Conservation (phyloP, 2,888 invertebrate species). For the Odontothrips loti region DNA sequence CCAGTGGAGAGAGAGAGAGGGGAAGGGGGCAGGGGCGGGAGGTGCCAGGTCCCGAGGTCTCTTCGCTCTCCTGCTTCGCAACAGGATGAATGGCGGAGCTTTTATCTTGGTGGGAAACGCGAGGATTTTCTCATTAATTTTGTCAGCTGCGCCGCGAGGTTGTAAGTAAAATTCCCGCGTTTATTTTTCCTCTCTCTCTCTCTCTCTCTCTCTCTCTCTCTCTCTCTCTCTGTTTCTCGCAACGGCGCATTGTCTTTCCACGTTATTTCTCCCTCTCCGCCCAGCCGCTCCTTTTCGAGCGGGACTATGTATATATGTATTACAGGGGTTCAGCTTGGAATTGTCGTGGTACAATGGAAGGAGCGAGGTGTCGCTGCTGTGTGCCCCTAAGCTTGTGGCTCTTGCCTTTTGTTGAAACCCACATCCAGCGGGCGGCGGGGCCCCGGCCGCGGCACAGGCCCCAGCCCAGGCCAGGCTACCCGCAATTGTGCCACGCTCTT, state of each 20-base stretch:
- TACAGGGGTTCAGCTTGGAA: neutral
- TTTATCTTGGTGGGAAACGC: conserved; percentile 24
- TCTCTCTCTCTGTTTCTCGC: no score
- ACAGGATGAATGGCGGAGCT: conserved; percentile 9
- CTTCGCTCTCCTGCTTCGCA: neutral
- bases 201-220: neutral
- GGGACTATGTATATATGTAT: neutral
- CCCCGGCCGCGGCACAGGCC: neutral
- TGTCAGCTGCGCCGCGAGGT: conserved; percentile 23
- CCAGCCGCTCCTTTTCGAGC: neutral
- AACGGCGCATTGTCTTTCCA: neutral
- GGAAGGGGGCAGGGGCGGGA: neutral
- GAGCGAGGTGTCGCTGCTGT: neutral
- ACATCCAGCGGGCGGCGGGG: neutral
- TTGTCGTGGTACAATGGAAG: neutral
- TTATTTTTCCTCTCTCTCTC: neutral
- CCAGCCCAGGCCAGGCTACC: neutral
- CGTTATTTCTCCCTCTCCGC: neutral
- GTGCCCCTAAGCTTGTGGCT: neutral
- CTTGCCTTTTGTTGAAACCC: neutral
- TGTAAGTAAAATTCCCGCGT: conserved; percentile 13
- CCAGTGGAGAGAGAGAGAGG: neutral
- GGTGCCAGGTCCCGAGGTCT: neutral
- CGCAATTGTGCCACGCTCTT: neutral
- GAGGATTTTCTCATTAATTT: conserved; percentile 24